Evolutionary conservation across 2,888 invertebrate genomes (phyloP), one percentile per base, ranked within the genome.

Genomic region (Liodrosophila aerea): DNA sequence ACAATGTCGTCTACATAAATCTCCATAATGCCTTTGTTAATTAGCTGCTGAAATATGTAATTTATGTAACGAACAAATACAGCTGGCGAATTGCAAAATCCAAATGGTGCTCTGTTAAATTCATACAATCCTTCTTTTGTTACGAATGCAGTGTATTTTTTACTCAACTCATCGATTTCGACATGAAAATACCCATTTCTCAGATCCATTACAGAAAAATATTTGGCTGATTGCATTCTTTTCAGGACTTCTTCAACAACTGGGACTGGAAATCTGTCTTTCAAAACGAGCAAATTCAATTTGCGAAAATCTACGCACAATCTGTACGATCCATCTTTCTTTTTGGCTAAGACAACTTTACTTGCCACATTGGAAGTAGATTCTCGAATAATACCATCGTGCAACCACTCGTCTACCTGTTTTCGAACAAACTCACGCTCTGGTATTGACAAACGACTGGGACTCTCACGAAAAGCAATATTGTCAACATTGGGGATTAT

Each of bases 291-390:
- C n/a, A n/a, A n/a, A n/a, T n/a, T n/a, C n/a, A n/a, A n/a, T n/a
- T n/a, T n/a, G n/a, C n/a, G n/a, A n/a, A n/a, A n/a, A n/a, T n/a
- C n/a, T n/a, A n/a, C n/a, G n/a, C n/a, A n/a, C n/a, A n/a, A n/a
- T n/a, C n/a, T n/a, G n/a, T n/a, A n/a, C n/a, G n/a, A n/a, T n/a
- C n/a, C n/a, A n/a, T n/a, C 33, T n/a, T 30, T 30, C 30, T 30
- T 30, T 9, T 30, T 30, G n/a, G 30, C 43, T n/a, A 43, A 15
- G 29, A 43, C 43, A 8, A 43, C 30, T 15, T 15, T 12, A 13
- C 43, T 43, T 12, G 43, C 43, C 13, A 43, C 12, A 29, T 43
- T 29, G 0, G 43, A 43, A 2, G 43, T 13, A 1, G 43, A 43
- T 13, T 30, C n/a, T 13, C 16, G n/a, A 2, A 41, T 29, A 27